Evolutionary conservation across 2,888 invertebrate species (phyloP).

Genomic region (Taphrorychus bicolor): DNA sequence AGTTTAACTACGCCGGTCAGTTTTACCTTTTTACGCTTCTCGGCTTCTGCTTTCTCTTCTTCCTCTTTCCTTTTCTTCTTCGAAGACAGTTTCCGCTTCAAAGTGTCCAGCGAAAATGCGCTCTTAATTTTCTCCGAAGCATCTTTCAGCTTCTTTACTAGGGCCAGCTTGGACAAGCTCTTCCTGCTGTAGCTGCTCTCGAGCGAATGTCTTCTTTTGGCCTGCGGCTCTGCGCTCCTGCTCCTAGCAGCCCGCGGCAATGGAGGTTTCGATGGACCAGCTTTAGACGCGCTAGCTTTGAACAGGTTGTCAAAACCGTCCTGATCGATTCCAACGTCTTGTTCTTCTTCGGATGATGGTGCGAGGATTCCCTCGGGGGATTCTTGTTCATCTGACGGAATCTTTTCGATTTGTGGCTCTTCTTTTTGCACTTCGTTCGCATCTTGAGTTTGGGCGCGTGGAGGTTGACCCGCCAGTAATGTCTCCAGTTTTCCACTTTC

Average conservation of each 20-base stretch:
- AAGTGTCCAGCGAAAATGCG: slow-evolving; percentile 44
- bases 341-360: not conserved
- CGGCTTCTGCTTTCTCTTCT: slow-evolving; percentile 41
- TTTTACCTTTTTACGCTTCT: slow-evolving; percentile 27
- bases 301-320: slow-evolving; percentile 42
- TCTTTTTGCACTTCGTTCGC: not conserved
- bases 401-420: not conserved
- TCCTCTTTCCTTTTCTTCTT: slow-evolving; percentile 41
- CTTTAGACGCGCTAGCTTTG: slow-evolving; percentile 38
- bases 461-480: no score
- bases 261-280: slow-evolving; percentile 25
- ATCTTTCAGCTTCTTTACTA: slow-evolving; percentile 53
- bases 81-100: slow-evolving; percentile 22
- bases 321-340: not conserved
- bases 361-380: no score
- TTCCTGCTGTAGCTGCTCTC: slow-evolving; percentile 54
- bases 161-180: slow-evolving; percentile 50
- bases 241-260: slow-evolving; percentile 40
- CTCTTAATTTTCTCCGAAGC: slow-evolving; percentile 55
- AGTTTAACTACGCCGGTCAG: slow-evolving; percentile 21
- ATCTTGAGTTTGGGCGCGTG: no score
- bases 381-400: not conserved
- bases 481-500: no score
- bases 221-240: slow-evolving; percentile 53
- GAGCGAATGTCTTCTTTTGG: slow-evolving; percentile 50